Evolutionary conservation across 1,140 invertebrate species (phyloP).

Genomic region (Zaprionus taronus): DNA sequence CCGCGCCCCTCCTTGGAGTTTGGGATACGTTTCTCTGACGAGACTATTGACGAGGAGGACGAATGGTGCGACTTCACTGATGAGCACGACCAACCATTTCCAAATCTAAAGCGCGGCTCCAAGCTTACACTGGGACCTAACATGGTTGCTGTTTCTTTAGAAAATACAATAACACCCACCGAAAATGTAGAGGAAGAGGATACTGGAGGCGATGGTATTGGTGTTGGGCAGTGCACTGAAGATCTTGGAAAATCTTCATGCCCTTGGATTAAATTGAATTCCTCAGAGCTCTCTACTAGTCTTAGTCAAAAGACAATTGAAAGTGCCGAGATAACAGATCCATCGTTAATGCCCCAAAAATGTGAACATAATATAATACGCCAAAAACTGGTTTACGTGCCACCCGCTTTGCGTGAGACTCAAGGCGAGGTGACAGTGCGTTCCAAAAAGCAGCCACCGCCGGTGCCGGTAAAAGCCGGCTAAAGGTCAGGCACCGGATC

Average conservation of each 20-base stretch:
- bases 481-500: conserved; percentile 60
- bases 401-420: conserved; percentile 67
- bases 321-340: not conserved
- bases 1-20: conserved; percentile 34
- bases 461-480: conserved; percentile 22
- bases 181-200: conserved; percentile 39
- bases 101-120: conserved; percentile 11
- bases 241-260: conserved; percentile 14
- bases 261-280: conserved; percentile 56
- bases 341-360: not conserved
- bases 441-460: conserved; percentile 15
- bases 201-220: conserved; percentile 57
- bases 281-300: not conserved
- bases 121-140: conserved; percentile 18
- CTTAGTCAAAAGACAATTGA: not conserved
- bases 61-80: conserved; percentile 69
- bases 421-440: conserved; percentile 44
- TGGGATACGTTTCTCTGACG: conserved; percentile 35
- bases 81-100: conserved; percentile 54
- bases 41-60: conserved; percentile 43
- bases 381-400: conserved; percentile 55
- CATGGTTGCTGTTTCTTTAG: not conserved
- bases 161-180: conserved; percentile 6
- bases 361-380: not conserved
- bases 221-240: conserved; percentile 34